phyloP scores from a whole-genome alignment of 2,888 invertebrate species.

The Drosophila neonasuta region DNA sequence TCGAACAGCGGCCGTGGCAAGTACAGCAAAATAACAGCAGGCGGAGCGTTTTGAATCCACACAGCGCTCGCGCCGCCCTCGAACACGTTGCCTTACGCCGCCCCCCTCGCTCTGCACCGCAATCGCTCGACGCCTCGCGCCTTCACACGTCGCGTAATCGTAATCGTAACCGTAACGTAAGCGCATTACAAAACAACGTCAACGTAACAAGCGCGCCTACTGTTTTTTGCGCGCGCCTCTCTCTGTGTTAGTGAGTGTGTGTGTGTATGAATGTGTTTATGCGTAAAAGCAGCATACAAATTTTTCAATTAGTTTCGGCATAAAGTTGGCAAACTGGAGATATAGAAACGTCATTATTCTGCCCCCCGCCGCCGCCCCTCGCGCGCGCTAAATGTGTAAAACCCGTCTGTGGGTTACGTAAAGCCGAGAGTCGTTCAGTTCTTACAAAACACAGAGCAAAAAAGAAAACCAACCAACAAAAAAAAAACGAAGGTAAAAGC shows the following conservation, averaged over 20 bases:
- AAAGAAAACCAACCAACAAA: neutral
- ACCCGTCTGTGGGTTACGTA: conserved; percentile 71
- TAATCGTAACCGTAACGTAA: conserved; percentile 68
- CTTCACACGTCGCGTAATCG: conserved; percentile 57
- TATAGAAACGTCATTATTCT: conserved; percentile 14
- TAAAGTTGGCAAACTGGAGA: conserved; percentile 19
- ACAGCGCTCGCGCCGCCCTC: conserved; percentile 43
- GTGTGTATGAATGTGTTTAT: conserved; percentile 11
- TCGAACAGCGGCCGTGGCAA: conserved; percentile 77
- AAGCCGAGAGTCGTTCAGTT: conserved; percentile 69
- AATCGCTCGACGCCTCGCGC: conserved; percentile 53
- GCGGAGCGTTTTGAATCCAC: conserved; percentile 27
- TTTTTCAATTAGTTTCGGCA: conserved; percentile 20
- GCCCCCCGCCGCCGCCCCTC: neutral
- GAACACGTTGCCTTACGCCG: conserved; percentile 53
- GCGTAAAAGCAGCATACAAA: conserved; percentile 24
- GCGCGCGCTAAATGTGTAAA: conserved; percentile 44
- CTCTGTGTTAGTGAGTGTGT: neutral
- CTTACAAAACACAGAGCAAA: conserved; percentile 67
- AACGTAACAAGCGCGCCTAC: conserved; percentile 49
- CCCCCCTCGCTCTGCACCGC: neutral
- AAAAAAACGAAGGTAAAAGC: conserved; percentile 33
- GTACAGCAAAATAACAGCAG: conserved; percentile 50
- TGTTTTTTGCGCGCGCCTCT: conserved; percentile 4
- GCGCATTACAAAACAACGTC: conserved; percentile 70